A percentile compares a stretch with the other conserved stretches of the same genome.
Evolutionary conservation across 2,888 invertebrate genomes (phyloP).

Genomic region (Netelia fuscicornis): DNA sequence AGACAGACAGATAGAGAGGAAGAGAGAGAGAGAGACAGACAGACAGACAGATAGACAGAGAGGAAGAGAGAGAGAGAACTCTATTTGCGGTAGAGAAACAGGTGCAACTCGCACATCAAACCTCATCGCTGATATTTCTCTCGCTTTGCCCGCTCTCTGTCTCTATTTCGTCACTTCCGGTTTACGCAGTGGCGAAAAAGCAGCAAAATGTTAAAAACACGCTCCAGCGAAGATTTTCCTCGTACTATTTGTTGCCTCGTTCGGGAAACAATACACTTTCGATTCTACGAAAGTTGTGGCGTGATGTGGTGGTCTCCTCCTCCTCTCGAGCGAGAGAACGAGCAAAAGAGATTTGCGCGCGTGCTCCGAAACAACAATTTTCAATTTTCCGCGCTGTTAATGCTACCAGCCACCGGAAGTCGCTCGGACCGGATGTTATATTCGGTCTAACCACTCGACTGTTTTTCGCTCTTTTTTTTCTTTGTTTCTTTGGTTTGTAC

Average conservation of each 20-base stretch:
- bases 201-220: neutral
- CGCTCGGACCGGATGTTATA: conserved; percentile 15
- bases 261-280: neutral
- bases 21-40: no score
- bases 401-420: conserved; percentile 34
- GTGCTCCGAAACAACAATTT: conserved; percentile 17
- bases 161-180: conserved; percentile 23
- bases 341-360: neutral
- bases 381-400: conserved; percentile 6
- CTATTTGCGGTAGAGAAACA: conserved; percentile 54
- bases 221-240: neutral
- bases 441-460: conserved; percentile 5
- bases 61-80: neutral
- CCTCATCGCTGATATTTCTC: conserved; percentile 14
- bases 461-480: neutral
- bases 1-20: no score
- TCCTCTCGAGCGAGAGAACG: neutral
- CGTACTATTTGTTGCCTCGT: neutral
- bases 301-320: no score
- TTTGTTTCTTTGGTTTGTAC: no score
- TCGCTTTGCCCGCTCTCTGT: neutral
- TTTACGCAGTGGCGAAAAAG: conserved; percentile 25
- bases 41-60: no score
- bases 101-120: conserved; percentile 44
- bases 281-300: neutral